A percentile compares a stretch with the other conserved stretches of the same genome.
phyloP scores from a whole-genome alignment of 1,140 invertebrate genomes.

The Papilio xuthus region DNA sequence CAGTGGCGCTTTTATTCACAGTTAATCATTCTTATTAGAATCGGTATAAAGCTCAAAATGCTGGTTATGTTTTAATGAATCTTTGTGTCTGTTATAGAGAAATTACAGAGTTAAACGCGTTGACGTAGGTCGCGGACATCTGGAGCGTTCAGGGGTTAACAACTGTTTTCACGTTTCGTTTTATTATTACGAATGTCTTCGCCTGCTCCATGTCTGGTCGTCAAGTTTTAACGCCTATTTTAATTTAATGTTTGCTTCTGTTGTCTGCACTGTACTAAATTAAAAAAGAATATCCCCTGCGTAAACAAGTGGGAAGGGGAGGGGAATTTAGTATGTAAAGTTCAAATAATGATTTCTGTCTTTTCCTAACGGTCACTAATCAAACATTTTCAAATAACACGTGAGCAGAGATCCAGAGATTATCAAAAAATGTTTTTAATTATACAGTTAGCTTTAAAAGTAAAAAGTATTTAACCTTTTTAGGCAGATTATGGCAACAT shows the following conservation, averaged over 20 bases:
- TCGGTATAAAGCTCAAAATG: conserved; percentile 16
- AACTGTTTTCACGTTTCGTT: conserved; percentile 46
- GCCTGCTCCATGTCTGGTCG: conserved; percentile 46
- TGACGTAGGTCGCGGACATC: conserved; percentile 62
- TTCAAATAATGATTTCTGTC: no score
- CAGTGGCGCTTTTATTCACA: conserved; percentile 49
- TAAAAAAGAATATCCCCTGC: not conserved
- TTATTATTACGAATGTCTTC: conserved; percentile 46
- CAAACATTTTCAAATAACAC: no score
- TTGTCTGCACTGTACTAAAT: not conserved
- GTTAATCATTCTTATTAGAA: not conserved
- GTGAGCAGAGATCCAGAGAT: no score
- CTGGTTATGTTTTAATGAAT: conserved; percentile 15
- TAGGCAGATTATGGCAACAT: no score
- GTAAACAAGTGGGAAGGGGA: not conserved
- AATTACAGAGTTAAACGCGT: conserved; percentile 46
- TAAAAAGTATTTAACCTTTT: no score
- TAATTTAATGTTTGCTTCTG: conserved; percentile 8
- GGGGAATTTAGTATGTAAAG: no score
- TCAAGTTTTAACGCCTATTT: conserved; percentile 23
- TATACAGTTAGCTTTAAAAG: no score
- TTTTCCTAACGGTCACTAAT: no score
- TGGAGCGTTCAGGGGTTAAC: conserved; percentile 46
- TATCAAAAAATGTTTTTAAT: no score
- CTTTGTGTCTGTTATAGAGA: conserved; percentile 51